Percentiles rank a stretch among this genome's conserved stretches.
These are phyloP conservation scores for Puntigrus tetrazona DNA, from an alignment of 2,113 vertebrate genomes.

Conservation along the genomic window DNA sequence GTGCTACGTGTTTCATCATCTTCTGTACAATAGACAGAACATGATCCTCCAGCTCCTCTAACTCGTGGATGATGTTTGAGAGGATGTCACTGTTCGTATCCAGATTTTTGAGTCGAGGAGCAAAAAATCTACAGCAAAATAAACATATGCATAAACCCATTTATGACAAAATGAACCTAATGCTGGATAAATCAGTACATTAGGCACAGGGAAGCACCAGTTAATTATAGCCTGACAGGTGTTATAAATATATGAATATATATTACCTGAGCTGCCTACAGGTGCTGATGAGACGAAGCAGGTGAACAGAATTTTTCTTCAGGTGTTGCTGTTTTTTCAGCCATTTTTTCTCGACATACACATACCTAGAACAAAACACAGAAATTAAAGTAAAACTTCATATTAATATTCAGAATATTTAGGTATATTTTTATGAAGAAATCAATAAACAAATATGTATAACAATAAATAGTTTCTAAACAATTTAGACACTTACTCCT, in stretches of 20 bases:
- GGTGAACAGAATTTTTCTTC: slow-evolving; percentile 26
- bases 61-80: neutral
- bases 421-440: neutral
- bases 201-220: neutral
- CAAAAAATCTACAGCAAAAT: slow-evolving; percentile 54
- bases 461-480: neutral
- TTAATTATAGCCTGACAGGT: neutral
- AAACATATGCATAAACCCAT: slow-evolving; percentile 1
- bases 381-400: neutral
- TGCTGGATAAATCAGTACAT: neutral
- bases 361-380: slow-evolving; percentile 59
- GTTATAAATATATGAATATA: neutral
- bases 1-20: neutral
- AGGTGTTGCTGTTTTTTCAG: slow-evolving; percentile 4
- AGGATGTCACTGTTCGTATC: neutral
- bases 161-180: neutral
- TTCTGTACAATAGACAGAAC: slow-evolving; percentile 41
- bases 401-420: neutral
- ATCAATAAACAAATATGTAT: no score
- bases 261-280: slow-evolving; percentile 64
- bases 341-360: neutral
- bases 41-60: slow-evolving; percentile 49
- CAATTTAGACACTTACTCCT: slow-evolving; percentile 52
- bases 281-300: slow-evolving; percentile 60
- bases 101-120: slow-evolving; percentile 14